Evolutionary conservation across 2,888 invertebrate species (phyloP), one percentile per base, ranked within the genome.

Genomic region (Cephalotes varians): DNA sequence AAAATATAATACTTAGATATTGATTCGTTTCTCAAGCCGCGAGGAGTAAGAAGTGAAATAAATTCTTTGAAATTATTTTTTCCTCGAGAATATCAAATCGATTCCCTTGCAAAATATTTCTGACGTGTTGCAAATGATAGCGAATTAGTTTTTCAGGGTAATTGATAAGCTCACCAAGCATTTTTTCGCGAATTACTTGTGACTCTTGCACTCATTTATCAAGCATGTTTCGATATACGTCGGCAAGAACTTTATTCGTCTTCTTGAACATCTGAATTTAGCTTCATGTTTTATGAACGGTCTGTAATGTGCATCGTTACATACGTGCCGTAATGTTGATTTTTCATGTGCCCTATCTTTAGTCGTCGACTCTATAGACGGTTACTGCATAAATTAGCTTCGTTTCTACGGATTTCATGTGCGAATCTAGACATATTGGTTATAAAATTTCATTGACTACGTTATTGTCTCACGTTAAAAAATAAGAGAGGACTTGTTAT

Each of bases 261-360:
- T 64, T 31, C 9, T 56, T 25, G 44, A 44, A 56, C 25, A 21
- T 18, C 9, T 21, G 25, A 54, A 71, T 71, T 69, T 40, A 15
- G 21, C 44, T 40, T 34, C 56, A 31, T 44, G 34, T 44, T 21
- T 44, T 12, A 18, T 15, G 25, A 56, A 31, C 18, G n/a, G 37
- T 1, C 31, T 31, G 15, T 72, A 71, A 79, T 12, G 44, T 64
- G 18, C 72, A n/a, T 44, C 67, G 47, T 64, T 51, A 65, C n/a
- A 4, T n/a, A 47, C 25, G 31, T 31, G 21, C 21, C 10, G 18
- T 47, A 79, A 71, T 47, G 56, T 71, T 56, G 72, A 79, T 79
- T 79, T 79, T 54, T 71, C 44, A 56, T 56, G 56, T n/a, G 31
- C 18, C 18, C 56, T 79, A 71, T 58, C 77, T 77, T 21, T 54